Evolutionary conservation across 2,113 vertebrate genomes (phyloP).

Genomic region (Colius striatus): DNA sequence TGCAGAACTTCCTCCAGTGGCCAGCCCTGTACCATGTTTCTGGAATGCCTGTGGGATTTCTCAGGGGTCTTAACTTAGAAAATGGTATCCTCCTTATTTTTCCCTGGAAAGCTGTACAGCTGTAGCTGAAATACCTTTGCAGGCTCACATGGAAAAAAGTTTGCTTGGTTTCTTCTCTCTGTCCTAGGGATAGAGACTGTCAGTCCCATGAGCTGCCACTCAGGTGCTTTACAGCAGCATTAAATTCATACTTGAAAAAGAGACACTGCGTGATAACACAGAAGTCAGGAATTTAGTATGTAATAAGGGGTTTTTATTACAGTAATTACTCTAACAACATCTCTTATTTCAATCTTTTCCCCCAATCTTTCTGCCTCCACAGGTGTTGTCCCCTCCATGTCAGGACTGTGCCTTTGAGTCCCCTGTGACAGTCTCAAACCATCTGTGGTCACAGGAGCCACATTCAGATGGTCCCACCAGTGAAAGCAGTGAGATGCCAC

Average conservation of each 20-base stretch:
- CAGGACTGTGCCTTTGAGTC: neutral
- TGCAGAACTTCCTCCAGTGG: neutral
- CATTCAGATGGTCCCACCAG: neutral
- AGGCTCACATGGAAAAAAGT: accelerated
- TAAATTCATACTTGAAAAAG: neutral
- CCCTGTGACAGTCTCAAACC: neutral
- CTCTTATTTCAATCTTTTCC: neutral
- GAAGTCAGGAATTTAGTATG: neutral
- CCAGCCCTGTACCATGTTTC: accelerated
- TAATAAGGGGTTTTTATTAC: neutral
- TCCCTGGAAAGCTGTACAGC: accelerated
- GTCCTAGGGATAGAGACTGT: neutral
- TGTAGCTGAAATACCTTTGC: neutral
- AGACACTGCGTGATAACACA: neutral
- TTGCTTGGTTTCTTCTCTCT: neutral
- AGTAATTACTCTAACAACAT: neutral
- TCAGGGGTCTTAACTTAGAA: neutral
- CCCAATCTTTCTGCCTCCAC: accelerated
- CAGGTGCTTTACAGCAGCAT: neutral
- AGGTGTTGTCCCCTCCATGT: neutral
- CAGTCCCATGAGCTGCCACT: neutral
- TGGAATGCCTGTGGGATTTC: neutral
- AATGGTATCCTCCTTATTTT: accelerated
- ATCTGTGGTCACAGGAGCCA: accelerated
- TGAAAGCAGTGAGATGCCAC: neutral